phyloP scores from a whole-genome alignment of 92 coral and sea anemone species.

The Chrysogorgia sp. region DNA sequence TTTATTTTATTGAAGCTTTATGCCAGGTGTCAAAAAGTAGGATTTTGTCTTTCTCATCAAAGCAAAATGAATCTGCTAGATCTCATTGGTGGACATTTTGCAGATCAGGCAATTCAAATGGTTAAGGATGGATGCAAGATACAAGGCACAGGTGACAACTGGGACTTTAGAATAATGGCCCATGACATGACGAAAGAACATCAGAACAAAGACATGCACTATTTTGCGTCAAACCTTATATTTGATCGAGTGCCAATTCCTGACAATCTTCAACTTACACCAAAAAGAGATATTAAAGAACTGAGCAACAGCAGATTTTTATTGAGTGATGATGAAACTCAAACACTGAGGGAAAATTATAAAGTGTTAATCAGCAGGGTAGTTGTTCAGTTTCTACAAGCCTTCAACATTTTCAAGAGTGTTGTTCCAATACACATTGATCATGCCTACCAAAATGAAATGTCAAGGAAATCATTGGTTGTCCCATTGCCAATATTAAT shows the following conservation, averaged over 20 bases:
- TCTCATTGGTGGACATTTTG: conserved; percentile 52
- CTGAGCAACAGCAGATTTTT: conserved; percentile 45
- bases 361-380: conserved; percentile 30
- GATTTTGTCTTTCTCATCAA: conserved; percentile 17
- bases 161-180: conserved; percentile 49
- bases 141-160: conserved; percentile 63
- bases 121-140: conserved; percentile 50
- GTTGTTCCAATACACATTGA: conserved; percentile 54
- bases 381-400: not conserved
- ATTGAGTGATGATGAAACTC: conserved; percentile 42
- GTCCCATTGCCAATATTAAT: conserved; percentile 55
- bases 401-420: conserved; percentile 1
- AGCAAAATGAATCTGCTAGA: conserved; percentile 14
- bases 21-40: conserved; percentile 8
- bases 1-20: no score
- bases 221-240: conserved; percentile 62
- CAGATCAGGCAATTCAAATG: conserved; percentile 45
- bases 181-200: conserved; percentile 59
- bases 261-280: conserved; percentile 6
- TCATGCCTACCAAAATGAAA: conserved; percentile 50
- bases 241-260: conserved; percentile 61
- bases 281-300: conserved; percentile 50
- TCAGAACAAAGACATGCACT: conserved; percentile 61
- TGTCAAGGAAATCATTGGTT: conserved; percentile 60
- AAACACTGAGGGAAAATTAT: conserved; percentile 55